Conservation (phyloP, 2,888 invertebrate genomes). For the Gerris lacustris region DNA sequence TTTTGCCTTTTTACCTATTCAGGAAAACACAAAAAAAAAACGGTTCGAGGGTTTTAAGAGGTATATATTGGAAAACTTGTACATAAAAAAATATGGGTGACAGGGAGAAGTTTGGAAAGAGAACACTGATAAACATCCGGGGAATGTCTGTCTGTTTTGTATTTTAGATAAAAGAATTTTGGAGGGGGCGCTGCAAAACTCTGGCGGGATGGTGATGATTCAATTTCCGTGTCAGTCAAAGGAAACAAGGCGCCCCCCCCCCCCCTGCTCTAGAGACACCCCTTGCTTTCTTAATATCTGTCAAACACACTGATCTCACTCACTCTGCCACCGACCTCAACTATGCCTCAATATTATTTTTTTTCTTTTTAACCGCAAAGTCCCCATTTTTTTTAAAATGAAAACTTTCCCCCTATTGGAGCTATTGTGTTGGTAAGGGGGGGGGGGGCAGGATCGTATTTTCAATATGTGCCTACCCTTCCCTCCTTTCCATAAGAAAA, state of each 20-base stretch:
- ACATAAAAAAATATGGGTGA: too few species aligned
- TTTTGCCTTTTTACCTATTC: too few species aligned
- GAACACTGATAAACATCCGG: background rate
- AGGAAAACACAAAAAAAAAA: too few species aligned
- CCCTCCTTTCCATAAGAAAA: background rate
- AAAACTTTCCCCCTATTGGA: constrained; percentile 1
- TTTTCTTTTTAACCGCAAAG: background rate
- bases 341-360: background rate
- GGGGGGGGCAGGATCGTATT: background rate
- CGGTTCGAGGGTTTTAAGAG: too few species aligned
- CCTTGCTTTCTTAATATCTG: constrained; percentile 27
- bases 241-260: background rate
- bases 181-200: background rate
- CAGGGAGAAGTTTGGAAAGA: background rate
- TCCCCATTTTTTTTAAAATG: background rate
- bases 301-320: constrained; percentile 21
- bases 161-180: background rate
- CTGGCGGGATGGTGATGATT: background rate
- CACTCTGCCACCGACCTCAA: background rate
- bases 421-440: background rate
- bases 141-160: background rate
- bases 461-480: constrained; percentile 5
- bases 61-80: too few species aligned
- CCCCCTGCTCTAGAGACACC: background rate
- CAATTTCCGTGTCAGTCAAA: constrained; percentile 1